Evolutionary conservation across 2,797 vertebrate species (phyloP).

Genomic region (Peromyscus melanophrys): DNA sequence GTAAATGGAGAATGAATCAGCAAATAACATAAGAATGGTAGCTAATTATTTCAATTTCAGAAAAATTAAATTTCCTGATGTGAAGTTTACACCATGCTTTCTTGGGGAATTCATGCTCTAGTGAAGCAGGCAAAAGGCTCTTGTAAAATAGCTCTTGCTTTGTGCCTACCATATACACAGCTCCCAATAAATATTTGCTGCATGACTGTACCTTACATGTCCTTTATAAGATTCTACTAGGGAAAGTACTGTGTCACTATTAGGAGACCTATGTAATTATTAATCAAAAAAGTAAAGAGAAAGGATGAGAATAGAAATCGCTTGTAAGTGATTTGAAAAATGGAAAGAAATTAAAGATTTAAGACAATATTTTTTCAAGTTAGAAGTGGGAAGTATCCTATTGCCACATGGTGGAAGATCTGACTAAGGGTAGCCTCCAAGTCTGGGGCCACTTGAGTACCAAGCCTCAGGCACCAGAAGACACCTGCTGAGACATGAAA

Average conservation of each 20-base stretch:
- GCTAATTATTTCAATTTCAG: constrained; percentile 15
- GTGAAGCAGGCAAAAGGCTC: too few relatives aligned
- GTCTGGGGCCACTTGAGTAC: background rate
- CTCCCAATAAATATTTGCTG: background rate
- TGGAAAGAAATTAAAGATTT: constrained; percentile 7
- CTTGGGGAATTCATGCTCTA: background rate
- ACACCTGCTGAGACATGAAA: background rate
- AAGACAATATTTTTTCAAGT: background rate
- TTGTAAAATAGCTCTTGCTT: background rate
- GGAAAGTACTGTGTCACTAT: background rate
- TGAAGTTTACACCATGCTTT: background rate
- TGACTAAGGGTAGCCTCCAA: background rate
- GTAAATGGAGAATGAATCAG: background rate
- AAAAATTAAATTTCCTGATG: background rate
- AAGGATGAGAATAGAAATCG: background rate
- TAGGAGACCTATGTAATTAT: background rate
- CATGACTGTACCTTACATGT: background rate
- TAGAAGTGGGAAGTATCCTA: background rate
- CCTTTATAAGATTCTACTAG: background rate
- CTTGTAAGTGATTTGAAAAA: constrained; percentile 20
- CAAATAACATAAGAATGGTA: background rate
- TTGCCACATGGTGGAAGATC: background rate
- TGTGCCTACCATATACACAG: background rate
- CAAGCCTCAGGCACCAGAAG: background rate
- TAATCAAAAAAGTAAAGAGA: background rate